Conservation (phyloP, 2,113 vertebrate species). For the Ptyas mucosa region DNA sequence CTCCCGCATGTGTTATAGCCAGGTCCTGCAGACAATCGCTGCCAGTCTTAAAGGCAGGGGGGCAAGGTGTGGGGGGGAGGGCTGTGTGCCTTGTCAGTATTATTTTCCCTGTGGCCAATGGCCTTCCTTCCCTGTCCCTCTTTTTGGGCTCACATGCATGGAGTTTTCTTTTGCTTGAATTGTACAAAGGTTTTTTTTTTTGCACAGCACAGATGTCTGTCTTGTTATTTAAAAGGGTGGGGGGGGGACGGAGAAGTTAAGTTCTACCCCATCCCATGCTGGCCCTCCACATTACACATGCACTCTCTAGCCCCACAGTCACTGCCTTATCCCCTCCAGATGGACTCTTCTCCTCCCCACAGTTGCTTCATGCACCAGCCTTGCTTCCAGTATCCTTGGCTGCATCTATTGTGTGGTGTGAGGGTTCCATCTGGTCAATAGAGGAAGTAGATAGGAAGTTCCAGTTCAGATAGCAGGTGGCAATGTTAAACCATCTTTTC, state of each 20-base stretch:
- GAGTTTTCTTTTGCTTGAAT: constrained; percentile 64
- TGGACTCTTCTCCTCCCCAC: background rate
- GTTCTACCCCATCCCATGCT: constrained; percentile 1
- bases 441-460: background rate
- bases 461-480: background rate
- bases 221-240: constrained; percentile 51
- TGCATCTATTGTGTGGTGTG: constrained; percentile 56
- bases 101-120: constrained; percentile 48
- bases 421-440: background rate
- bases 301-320: constrained; percentile 24
- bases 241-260: constrained; percentile 19
- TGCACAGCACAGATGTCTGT: constrained; percentile 60
- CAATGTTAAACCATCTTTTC: background rate
- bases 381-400: background rate
- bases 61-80: constrained; percentile 35
- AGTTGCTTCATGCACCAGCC: background rate
- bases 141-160: constrained; percentile 47
- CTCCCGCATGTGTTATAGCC: constrained; percentile 58
- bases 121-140: background rate
- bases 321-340: background rate
- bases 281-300: constrained; percentile 6
- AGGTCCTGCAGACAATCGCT: constrained; percentile 48
- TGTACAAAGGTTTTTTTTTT: constrained; percentile 59
- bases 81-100: constrained; percentile 63
- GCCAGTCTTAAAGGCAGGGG: constrained; percentile 22